phyloP scores from a whole-genome alignment of 1,140 invertebrate genomes.

The Frieseomelitta varia region DNA sequence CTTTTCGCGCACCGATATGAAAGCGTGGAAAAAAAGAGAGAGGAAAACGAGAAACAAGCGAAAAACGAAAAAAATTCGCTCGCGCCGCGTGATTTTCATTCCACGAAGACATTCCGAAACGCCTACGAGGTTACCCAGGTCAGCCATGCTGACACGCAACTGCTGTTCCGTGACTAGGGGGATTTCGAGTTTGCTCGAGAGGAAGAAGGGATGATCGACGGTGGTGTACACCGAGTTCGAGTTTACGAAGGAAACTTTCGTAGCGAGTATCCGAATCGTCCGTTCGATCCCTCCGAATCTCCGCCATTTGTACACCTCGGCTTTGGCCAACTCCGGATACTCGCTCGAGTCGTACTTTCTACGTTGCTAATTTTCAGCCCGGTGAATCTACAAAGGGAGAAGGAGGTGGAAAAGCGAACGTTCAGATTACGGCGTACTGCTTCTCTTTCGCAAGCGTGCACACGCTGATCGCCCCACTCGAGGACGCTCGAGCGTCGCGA shows the following conservation, averaged over 20 bases:
- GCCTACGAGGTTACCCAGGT: too few species aligned
- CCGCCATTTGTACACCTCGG: neutral
- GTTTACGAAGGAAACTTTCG: neutral
- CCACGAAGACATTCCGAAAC: neutral
- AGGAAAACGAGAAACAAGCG: neutral
- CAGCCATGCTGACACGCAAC: neutral
- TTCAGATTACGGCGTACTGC: neutral
- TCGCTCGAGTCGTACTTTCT: neutral
- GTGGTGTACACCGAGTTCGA: neutral
- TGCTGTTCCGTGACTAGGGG: neutral
- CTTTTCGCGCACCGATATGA: too few species aligned
- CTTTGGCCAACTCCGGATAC: neutral
- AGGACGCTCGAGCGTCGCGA: neutral
- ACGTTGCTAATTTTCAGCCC: neutral
- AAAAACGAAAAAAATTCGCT: neutral
- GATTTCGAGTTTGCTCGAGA: neutral
- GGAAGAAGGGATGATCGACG: neutral
- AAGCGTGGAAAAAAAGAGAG: constrained; percentile 23
- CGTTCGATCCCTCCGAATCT: neutral
- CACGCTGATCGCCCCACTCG: neutral
- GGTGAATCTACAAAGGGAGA: neutral
- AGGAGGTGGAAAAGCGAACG: neutral
- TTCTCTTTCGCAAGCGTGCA: neutral
- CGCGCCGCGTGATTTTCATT: neutral
- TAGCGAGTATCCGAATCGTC: neutral